A percentile compares a stretch with the other conserved stretches of the same genome.
These are phyloP conservation scores for Elmis aenea DNA, from an alignment of 2,888 invertebrate species.

Conservation along the genomic window DNA sequence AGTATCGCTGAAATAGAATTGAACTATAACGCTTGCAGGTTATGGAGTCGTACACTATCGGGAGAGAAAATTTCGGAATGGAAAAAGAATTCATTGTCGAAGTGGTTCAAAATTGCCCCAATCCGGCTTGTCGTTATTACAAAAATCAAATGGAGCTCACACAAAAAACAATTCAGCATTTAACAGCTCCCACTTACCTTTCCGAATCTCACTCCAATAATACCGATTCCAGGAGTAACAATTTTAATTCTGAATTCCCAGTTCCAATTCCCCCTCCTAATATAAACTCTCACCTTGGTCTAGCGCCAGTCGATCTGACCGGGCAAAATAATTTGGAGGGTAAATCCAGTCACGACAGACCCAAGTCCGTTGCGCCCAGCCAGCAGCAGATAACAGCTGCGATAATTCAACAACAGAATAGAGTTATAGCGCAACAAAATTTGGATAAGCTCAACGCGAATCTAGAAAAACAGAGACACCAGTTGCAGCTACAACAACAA, in stretches of 20 bases:
- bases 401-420: conserved; percentile 62
- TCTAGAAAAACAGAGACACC: conserved; percentile 54
- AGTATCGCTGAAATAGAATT: too few species aligned
- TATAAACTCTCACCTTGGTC: conserved; percentile 34
- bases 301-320: conserved; percentile 42
- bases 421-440: conserved; percentile 55
- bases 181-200: conserved; percentile 50
- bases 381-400: conserved; percentile 57
- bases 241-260: conserved; percentile 35
- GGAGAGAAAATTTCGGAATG: conserved; percentile 79
- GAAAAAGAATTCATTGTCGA: conserved; percentile 86
- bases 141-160: conserved; percentile 75
- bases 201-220: conserved; percentile 39
- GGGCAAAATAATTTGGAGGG: conserved; percentile 38
- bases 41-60: conserved; percentile 81
- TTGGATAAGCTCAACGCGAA: conserved; percentile 56
- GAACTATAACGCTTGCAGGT: conserved; percentile 54
- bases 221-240: conserved; percentile 39
- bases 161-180: conserved; percentile 67
- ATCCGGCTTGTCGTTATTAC: conserved; percentile 81
- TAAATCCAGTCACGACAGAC: conserved; percentile 37
- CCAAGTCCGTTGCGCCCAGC: conserved; percentile 43
- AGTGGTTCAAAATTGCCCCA: conserved; percentile 84
- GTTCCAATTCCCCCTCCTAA: conserved; percentile 39
- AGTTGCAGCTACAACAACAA: conserved; percentile 44